These are phyloP conservation scores for Apamea sordens DNA, from an alignment of 2,888 invertebrate genomes.

Conservation along the genomic window DNA sequence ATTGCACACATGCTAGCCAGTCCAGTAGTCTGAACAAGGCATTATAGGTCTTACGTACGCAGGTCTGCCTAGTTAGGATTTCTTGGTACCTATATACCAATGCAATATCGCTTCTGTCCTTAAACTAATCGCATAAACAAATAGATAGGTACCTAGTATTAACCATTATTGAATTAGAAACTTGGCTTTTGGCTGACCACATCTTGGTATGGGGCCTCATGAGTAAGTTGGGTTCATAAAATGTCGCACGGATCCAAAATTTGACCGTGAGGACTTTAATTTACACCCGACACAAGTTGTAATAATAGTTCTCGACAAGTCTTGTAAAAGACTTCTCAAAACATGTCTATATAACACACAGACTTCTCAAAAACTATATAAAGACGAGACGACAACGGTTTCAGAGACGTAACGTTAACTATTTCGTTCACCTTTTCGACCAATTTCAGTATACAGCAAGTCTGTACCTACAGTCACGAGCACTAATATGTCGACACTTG, in stretches of 20 bases:
- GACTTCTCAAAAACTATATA: no score
- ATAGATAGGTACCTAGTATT: neutral
- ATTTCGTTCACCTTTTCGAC: no score
- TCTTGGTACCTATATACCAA: conserved; percentile 22
- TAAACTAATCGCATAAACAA: neutral
- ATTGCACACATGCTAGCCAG: neutral
- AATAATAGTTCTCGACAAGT: neutral
- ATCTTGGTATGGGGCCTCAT: neutral
- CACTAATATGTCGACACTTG: no score
- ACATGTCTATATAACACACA: neutral
- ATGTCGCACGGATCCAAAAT: neutral
- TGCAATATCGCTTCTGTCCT: conserved; percentile 7
- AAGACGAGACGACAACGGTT: no score
- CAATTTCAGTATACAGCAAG: no score
- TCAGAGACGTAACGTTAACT: no score
- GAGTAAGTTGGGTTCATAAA: neutral
- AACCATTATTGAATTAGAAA: neutral
- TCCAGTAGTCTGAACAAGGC: conserved; percentile 32
- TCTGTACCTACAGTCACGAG: no score
- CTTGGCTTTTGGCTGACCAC: neutral
- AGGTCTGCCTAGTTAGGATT: conserved; percentile 12
- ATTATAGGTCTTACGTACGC: neutral
- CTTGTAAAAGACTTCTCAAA: neutral
- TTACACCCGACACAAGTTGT: neutral
- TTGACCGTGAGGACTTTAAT: neutral